Evolutionary conservation across 1,140 invertebrate species (phyloP).

Genomic region (Drosophila cardini): DNA sequence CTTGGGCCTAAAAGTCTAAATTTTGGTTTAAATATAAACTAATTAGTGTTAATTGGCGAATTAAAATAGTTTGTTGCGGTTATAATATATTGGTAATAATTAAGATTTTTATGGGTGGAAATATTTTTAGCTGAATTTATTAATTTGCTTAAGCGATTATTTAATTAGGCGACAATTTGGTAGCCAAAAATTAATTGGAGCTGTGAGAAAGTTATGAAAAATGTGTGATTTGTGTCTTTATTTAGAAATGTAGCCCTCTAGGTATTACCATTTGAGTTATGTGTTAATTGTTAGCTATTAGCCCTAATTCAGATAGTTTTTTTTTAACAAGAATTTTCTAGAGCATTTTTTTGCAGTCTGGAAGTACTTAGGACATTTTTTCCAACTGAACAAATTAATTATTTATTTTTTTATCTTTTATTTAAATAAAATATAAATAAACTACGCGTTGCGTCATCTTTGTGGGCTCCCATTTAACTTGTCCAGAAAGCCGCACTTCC

Average conservation of each 20-base stretch:
- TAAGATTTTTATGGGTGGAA: not conserved
- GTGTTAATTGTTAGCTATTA: no score
- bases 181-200: no score
- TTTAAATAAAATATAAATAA: constrained; percentile 13
- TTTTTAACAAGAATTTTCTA: no score
- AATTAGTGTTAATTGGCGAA: constrained; percentile 25
- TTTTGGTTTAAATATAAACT: constrained; percentile 22
- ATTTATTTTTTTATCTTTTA: constrained; percentile 16
- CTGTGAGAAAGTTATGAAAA: no score
- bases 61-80: constrained; percentile 11
- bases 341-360: no score
- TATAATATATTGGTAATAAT: constrained; percentile 11
- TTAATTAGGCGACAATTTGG: not conserved
- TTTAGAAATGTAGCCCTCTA: no score
- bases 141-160: not conserved
- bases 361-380: no score
- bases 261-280: no score
- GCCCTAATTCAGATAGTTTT: no score
- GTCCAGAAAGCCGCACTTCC: constrained; percentile 45
- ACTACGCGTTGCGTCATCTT: constrained; percentile 40
- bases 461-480: constrained; percentile 37
- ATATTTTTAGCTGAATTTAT: constrained; percentile 1
- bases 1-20: constrained; percentile 7
- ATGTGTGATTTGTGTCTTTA: no score
- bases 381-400: constrained; percentile 8